Evolutionary conservation across 2,113 vertebrate species (phyloP).

Genomic region (Etheostoma spectabile): DNA sequence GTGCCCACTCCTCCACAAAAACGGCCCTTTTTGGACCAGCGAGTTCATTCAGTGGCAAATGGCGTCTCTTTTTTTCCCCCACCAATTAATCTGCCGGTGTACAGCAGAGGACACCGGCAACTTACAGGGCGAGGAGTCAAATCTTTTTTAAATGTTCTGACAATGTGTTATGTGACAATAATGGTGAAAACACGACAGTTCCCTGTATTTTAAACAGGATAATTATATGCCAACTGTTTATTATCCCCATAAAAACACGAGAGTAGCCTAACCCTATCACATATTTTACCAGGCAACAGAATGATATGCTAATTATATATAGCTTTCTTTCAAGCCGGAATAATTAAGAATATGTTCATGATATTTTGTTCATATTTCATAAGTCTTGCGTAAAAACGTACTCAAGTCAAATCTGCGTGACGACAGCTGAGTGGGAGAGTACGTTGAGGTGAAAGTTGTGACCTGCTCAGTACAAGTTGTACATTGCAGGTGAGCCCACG

Average conservation of each 20-base stretch:
- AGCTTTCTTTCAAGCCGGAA: no score
- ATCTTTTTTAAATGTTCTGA: no score
- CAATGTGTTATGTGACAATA: background rate
- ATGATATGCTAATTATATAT: no score
- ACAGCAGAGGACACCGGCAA: background rate
- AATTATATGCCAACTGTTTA: background rate
- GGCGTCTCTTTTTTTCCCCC: conserved; percentile 22
- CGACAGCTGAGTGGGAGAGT: background rate
- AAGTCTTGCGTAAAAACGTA: background rate
- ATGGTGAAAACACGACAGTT: background rate
- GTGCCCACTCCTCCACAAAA: conserved; percentile 67
- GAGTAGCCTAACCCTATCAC: no score
- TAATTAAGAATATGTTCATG: no score
- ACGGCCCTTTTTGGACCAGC: conserved; percentile 64
- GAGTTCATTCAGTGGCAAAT: conserved; percentile 59
- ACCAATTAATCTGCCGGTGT: conserved; percentile 30
- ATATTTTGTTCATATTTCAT: background rate
- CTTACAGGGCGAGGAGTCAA: background rate
- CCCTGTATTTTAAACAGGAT: background rate
- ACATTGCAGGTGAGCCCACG: no score
- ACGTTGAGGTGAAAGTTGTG: background rate
- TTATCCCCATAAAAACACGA: no score
- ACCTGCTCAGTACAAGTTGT: conserved; percentile 32
- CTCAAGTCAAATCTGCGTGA: background rate
- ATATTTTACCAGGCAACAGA: no score